Percentiles rank a stretch among this genome's conserved stretches.
Conservation (phyloP, 2,797 vertebrate species). For the Chlorospingus flavigularis region DNA sequence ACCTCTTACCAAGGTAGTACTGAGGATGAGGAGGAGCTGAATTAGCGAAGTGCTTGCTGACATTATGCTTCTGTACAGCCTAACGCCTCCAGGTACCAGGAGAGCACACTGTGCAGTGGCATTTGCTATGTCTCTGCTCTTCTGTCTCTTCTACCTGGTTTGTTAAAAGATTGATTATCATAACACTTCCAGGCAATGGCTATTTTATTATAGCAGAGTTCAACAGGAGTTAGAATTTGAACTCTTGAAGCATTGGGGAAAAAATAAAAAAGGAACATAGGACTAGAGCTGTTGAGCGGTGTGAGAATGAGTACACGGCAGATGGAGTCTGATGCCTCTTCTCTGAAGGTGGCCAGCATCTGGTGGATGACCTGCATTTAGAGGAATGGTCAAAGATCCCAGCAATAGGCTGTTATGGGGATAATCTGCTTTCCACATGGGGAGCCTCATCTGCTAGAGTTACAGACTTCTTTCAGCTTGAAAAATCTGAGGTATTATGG, state of each 20-base stretch:
- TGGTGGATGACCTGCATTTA: not conserved
- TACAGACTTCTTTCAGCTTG: not conserved
- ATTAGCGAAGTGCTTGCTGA: not conserved
- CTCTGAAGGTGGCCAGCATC: not conserved
- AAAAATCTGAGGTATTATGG: not conserved
- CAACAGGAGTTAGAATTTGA: not conserved
- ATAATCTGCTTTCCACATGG: not conserved
- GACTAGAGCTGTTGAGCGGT: not conserved
- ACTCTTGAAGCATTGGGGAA: not conserved
- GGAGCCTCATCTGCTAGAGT: not conserved
- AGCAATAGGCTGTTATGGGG: not conserved
- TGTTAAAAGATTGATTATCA: not conserved
- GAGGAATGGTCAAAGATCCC: not conserved
- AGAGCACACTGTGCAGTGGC: constrained; percentile 1
- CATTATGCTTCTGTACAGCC: not conserved
- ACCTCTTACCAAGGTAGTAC: not conserved
- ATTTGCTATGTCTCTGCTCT: not conserved
- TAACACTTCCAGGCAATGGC: not conserved
- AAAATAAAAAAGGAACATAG: not conserved
- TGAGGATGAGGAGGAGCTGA: constrained; percentile 1
- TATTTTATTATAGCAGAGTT: not conserved
- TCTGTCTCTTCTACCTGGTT: not conserved
- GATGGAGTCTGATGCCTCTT: not conserved
- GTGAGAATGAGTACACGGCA: not conserved
- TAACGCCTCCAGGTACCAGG: not conserved